Base-by-base conservation (phyloP, 2,888 invertebrate genomes). In the Ectemnius cavifrons region DNA sequence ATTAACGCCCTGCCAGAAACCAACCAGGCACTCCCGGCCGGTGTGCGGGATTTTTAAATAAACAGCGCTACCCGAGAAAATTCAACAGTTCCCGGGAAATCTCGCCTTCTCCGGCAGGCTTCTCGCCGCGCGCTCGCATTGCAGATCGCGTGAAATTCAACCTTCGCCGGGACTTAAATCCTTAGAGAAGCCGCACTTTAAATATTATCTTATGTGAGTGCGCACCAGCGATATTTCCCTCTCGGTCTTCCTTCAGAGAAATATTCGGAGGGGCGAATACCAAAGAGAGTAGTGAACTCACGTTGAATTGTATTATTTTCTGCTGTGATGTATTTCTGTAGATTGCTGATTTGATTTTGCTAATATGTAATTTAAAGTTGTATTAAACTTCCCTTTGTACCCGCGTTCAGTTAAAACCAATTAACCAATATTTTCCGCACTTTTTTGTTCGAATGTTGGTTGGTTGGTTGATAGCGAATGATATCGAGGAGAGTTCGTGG, bases 1-100 rank as follows among this genome's bases (percentile, higher is more conserved):
- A 84, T 80, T 84, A 80, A 74, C 73, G 80, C 27, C 61, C 67
- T 47, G 81, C 66, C 63, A 59, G 75, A 72, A 74, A 52, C 68
- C 73, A 27, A 67, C 71, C 73, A 37, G 16, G 37, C 4, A 56
- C 56, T n/a, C 49, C 47, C 52, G 64, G 28, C 57, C 37, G 37
- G 37, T 6, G 37, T 37, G 37, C 37, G 46, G 64, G 65, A 75
- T 66, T 57, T 72, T 75, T 63, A 27, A 70, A 59, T 18, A 68
- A 65, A 63, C 71, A 62, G 45, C 6, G n/a, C 28, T 37, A 11
- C 37, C 6, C 20, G 2, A 5, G 20, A 16, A 11, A 45, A n/a
- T 11, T 47, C 52, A 16, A 63, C 6, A 11, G 52, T 16, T 52
- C 52, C 1, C 23, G 14, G 2, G 20, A 37, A 57, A 23, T 27